Evolutionary conservation across 2,113 vertebrate genomes (phyloP), one percentile per base, ranked within the genome.

Genomic region (Dascyllus trimaculatus): DNA sequence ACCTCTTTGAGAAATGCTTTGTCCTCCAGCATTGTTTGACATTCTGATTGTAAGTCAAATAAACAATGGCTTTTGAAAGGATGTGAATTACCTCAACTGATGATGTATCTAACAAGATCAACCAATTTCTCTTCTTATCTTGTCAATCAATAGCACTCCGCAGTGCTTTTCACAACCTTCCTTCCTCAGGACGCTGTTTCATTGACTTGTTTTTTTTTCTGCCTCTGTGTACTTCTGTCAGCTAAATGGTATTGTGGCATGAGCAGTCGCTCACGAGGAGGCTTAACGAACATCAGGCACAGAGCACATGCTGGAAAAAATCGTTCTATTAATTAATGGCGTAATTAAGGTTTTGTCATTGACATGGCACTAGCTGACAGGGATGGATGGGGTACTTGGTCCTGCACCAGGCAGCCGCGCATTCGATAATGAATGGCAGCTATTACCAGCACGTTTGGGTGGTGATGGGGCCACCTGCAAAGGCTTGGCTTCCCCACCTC

Each of bases 321-420:
- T 95, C 95, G 90, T 96, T 96, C 95, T 96, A 97, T 99, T 99
- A 98, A 99, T 99, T 98, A 98, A 98, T 98, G 96, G 94, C 95
- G 95, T 98, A 99, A 99, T 99, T 99, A 98, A 97, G 96, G 94
- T 96, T 97, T 97, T 98, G 97, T 98, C 97, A 98, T 96, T 98
- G 96, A 98, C 95, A 95, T 96, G 97, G 96, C 96, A 94, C 95
- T 93, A 94, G 95, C 92, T 98, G 98, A 99, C 97, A 96, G 94
- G 93, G 97, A 97, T 97, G 95, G 96, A 98, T 99, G 91, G 94
- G 93, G 94, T 95, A 84, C 94, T 92, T 91, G 94, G 93, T 94
- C 87, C 90, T 93, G 65, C 88, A 91, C 93, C 93, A 96, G 95
- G 94, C 95, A 95, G 89, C 72, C 79, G 89, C 95, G 94, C 94